Conservation (phyloP, 1,140 invertebrate species). For the Homalodisca vitripennis region DNA sequence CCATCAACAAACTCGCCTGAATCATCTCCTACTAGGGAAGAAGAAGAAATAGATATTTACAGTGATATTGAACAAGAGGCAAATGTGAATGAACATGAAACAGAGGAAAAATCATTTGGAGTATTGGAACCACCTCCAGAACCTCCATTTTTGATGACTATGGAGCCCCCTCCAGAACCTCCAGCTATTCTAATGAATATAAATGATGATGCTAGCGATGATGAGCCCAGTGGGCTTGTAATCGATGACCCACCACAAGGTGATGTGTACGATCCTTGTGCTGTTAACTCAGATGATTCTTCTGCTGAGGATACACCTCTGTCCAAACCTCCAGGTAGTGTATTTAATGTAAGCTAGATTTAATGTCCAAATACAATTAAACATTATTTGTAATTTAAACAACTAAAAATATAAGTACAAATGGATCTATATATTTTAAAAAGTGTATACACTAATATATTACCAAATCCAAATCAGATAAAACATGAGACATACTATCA, state of each 20-base stretch:
- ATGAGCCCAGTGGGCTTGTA: conserved; percentile 62
- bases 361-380: too few relatives aligned
- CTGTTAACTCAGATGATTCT: conserved; percentile 58
- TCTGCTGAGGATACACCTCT: conserved; percentile 42
- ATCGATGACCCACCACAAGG: conserved; percentile 55
- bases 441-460: too few relatives aligned
- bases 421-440: too few relatives aligned
- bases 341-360: too few relatives aligned
- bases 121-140: conserved; percentile 31
- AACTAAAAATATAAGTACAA: too few relatives aligned
- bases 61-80: conserved; percentile 54
- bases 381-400: too few relatives aligned
- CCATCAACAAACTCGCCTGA: conserved; percentile 15
- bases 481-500: too few relatives aligned
- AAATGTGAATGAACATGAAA: conserved; percentile 36
- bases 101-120: conserved; percentile 31
- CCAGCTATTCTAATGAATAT: conserved; percentile 52
- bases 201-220: conserved; percentile 54
- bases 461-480: too few relatives aligned
- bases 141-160: conserved; percentile 31
- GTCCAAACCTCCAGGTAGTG: conserved; percentile 26
- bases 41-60: conserved; percentile 53
- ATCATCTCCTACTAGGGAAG: conserved; percentile 36
- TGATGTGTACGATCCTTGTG: conserved; percentile 58
- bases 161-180: conserved; percentile 54